Evolutionary conservation across 2,888 invertebrate species (phyloP).

Genomic region (Reticulitermes lucifugus): DNA sequence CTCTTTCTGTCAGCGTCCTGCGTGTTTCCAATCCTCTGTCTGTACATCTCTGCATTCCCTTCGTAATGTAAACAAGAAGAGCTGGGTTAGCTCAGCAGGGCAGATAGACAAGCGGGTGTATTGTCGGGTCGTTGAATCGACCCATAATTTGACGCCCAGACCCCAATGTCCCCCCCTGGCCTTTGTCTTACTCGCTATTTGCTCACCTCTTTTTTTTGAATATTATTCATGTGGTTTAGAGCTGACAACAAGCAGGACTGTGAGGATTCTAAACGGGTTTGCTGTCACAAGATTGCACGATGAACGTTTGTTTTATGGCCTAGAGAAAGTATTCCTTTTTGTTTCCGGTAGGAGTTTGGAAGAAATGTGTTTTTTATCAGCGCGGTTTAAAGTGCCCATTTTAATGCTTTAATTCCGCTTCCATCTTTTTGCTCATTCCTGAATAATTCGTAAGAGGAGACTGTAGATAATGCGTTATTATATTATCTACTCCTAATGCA

Average conservation of each 20-base stretch:
- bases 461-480: too few relatives aligned
- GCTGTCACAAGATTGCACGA: neutral
- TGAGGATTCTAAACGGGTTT: neutral
- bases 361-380: too few relatives aligned
- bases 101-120: neutral
- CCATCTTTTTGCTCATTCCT: too few relatives aligned
- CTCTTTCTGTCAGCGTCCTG: neutral
- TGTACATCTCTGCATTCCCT: neutral
- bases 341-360: too few relatives aligned
- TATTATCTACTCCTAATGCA: too few relatives aligned
- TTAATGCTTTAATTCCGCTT: too few relatives aligned
- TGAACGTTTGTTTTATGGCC: too few relatives aligned
- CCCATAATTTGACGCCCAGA: neutral
- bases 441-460: too few relatives aligned
- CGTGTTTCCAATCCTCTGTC: neutral
- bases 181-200: neutral
- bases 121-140: neutral
- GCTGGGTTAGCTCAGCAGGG: neutral
- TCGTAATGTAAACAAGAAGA: conserved; percentile 6
- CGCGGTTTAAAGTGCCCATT: too few relatives aligned
- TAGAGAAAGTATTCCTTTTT: too few relatives aligned
- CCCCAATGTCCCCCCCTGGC: neutral
- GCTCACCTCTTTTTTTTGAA: neutral
- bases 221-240: neutral
- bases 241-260: neutral